Conservation (phyloP, 2,797 vertebrate species). For the Pyrocephalus nanus region DNA sequence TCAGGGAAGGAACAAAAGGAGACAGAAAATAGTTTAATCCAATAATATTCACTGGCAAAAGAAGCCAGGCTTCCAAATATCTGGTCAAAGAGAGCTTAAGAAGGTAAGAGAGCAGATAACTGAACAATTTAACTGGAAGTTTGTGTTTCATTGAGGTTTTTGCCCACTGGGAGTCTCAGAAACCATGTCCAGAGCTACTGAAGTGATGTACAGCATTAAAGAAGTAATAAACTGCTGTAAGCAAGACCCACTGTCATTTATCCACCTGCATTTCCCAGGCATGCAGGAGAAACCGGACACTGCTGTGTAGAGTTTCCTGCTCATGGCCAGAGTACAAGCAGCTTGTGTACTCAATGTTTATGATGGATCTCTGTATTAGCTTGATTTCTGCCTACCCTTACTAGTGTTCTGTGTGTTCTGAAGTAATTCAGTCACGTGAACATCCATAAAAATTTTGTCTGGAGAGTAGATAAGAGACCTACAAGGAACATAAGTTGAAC, state of each 20-base stretch:
- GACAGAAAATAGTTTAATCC: not conserved
- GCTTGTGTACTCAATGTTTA: not conserved
- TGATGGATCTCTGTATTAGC: not conserved
- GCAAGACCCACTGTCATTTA: not conserved
- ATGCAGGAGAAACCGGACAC: not conserved
- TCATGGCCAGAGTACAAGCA: not conserved
- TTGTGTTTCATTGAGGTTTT: not conserved
- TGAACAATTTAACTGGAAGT: not conserved
- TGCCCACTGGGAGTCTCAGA: not conserved
- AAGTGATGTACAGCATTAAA: not conserved
- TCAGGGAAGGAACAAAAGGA: not conserved
- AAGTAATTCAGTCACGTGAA: not conserved
- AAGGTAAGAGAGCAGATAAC: not conserved
- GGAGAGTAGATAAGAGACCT: not conserved
- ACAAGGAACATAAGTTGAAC: not conserved
- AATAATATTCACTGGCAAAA: not conserved
- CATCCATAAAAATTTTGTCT: not conserved
- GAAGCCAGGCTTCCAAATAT: not conserved
- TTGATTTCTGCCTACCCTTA: not conserved
- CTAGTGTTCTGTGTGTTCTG: not conserved
- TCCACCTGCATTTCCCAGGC: not conserved
- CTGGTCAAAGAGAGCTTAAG: not conserved
- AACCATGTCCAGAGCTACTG: not conserved
- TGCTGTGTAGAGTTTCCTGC: not conserved
- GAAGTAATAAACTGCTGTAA: not conserved